Percentiles rank a stretch among this genome's conserved stretches.
Evolutionary conservation across 2,797 vertebrate species (phyloP).

Genomic region (Sciurus vulgaris): DNA sequence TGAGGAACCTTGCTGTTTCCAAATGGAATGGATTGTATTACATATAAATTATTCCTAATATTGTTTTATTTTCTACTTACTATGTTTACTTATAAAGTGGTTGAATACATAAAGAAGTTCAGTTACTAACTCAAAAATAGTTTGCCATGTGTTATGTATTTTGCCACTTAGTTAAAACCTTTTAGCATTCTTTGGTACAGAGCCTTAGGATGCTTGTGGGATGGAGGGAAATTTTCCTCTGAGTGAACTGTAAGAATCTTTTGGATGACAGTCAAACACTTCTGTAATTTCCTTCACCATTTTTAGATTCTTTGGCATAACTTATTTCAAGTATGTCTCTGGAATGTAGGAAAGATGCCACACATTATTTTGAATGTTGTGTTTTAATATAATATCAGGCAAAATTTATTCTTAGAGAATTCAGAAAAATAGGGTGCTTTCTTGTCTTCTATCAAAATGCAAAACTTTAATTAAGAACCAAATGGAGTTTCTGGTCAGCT

Average conservation of each 20-base stretch:
- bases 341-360: constrained; percentile 76
- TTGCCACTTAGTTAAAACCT: constrained; percentile 68
- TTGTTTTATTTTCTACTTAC: not conserved
- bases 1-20: not conserved
- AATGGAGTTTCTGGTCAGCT: constrained; percentile 10
- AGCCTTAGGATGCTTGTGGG: not conserved
- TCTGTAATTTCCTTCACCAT: constrained; percentile 80
- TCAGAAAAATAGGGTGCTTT: constrained; percentile 18
- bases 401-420: constrained; percentile 63
- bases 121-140: constrained; percentile 35
- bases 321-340: constrained; percentile 73
- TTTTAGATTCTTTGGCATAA: constrained; percentile 76
- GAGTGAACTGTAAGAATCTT: constrained; percentile 70
- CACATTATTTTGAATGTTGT: constrained; percentile 64
- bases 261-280: constrained; percentile 79
- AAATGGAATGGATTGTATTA: not conserved
- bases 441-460: constrained; percentile 18
- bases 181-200: constrained; percentile 65
- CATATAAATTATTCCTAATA: not conserved
- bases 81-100: constrained; percentile 46
- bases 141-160: constrained; percentile 50
- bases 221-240: constrained; percentile 52
- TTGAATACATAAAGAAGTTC: not conserved
- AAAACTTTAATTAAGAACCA: constrained; percentile 59
- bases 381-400: constrained; percentile 50